Conservation (phyloP, 2,888 invertebrate species). For the Zonitis immaculata region DNA sequence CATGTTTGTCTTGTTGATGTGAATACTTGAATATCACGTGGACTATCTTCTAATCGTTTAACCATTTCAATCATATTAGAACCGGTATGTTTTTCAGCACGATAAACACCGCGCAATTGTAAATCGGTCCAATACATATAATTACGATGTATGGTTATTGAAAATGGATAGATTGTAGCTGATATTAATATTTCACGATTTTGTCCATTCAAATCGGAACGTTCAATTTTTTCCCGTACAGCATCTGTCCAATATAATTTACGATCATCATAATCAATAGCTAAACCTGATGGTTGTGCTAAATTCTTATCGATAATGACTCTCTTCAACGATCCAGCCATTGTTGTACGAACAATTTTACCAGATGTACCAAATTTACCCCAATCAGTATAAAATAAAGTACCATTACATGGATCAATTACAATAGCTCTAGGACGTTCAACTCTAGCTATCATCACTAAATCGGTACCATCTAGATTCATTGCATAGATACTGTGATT, state of each 20-base stretch:
- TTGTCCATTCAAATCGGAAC: constrained; percentile 81
- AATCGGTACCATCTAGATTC: constrained; percentile 81
- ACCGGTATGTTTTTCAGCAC: constrained; percentile 96
- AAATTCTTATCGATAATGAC: constrained; percentile 86
- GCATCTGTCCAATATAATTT: constrained; percentile 98
- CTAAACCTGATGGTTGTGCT: constrained; percentile 91
- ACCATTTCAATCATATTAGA: constrained; percentile 92
- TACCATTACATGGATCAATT: constrained; percentile 94
- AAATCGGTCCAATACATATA: constrained; percentile 97
- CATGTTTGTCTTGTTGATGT: constrained; percentile 76
- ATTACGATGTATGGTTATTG: constrained; percentile 82
- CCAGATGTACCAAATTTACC: constrained; percentile 89
- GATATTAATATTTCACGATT: constrained; percentile 79
- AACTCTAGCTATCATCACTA: constrained; percentile 89
- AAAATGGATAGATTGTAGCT: constrained; percentile 93
- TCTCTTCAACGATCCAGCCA: constrained; percentile 90
- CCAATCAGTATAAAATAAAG: constrained; percentile 95
- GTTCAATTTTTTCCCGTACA: constrained; percentile 90
- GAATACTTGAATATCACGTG: constrained; percentile 87
- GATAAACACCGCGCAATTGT: constrained; percentile 87
- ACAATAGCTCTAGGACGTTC: constrained; percentile 93
- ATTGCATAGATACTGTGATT: constrained; percentile 93
- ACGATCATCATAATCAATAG: constrained; percentile 91
- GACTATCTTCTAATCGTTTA: constrained; percentile 86
- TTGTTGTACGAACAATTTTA: constrained; percentile 90